A percentile compares a stretch with the other conserved stretches of the same genome.
Evolutionary conservation across 2,797 vertebrate species (phyloP).

Genomic region (Sebastes matsubarae): DNA sequence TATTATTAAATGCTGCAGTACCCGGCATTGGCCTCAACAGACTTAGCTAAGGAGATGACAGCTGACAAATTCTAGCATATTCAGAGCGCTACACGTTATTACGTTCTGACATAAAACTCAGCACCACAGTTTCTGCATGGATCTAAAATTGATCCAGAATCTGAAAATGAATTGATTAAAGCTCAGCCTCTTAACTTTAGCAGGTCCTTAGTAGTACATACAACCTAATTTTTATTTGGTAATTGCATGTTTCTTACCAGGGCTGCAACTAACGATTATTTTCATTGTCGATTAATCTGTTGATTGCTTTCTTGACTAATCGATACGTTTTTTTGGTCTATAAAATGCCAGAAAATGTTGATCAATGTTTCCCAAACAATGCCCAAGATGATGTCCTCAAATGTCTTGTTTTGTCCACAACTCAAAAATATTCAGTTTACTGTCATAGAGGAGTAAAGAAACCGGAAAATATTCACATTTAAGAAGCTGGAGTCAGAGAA

Average conservation of each 20-base stretch:
- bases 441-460: no score
- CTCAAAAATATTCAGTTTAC: no score
- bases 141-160: not conserved
- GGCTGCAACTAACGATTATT: no score
- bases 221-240: not conserved
- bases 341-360: no score
- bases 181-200: not conserved
- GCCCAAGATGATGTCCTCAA: no score
- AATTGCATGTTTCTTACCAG: not conserved
- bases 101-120: not conserved
- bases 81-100: not conserved
- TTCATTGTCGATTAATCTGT: no score
- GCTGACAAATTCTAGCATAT: not conserved
- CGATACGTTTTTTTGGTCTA: rapidly evolving
- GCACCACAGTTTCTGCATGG: not conserved
- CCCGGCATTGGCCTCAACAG: not conserved
- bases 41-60: not conserved
- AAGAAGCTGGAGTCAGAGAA: no score
- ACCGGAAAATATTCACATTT: no score
- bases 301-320: no score
- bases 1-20: not conserved
- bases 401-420: no score
- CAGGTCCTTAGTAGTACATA: not conserved
- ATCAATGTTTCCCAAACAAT: no score
- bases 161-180: not conserved